A percentile compares a stretch with the other conserved stretches of the same genome.
These are phyloP conservation scores for Hetaerina titia DNA, from an alignment of 2,888 invertebrate genomes.

Conservation along the genomic window DNA sequence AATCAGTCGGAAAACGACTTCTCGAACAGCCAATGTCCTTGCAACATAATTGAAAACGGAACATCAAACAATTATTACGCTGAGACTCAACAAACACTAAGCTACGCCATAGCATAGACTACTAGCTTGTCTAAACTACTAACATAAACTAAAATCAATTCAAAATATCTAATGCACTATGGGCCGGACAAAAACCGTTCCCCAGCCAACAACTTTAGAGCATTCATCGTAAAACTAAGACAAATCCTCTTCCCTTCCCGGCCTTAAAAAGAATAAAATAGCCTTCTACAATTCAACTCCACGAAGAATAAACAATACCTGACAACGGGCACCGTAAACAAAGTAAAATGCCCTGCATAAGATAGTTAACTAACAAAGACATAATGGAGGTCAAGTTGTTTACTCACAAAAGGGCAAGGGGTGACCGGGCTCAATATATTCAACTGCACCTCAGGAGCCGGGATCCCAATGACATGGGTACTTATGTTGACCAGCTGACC, in stretches of 20 bases:
- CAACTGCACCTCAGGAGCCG: not conserved
- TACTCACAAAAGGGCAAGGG: slow-evolving; percentile 8
- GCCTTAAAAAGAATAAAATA: not conserved
- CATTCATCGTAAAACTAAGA: no score
- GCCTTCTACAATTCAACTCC: not conserved
- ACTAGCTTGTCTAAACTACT: no score
- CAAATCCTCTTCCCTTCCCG: no score
- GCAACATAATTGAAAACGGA: not conserved
- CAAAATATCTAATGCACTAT: not conserved
- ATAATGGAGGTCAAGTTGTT: not conserved
- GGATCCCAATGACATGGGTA: slow-evolving; percentile 15
- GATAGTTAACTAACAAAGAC: not conserved
- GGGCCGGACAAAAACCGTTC: no score
- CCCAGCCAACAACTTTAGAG: no score
- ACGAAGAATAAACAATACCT: not conserved
- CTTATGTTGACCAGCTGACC: slow-evolving; percentile 27
- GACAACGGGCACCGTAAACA: not conserved
- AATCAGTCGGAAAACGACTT: no score
- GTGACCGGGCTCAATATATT: not conserved
- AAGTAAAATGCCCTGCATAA: not conserved
- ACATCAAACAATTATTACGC: not conserved
- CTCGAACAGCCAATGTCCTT: not conserved
- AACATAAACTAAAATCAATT: not conserved
- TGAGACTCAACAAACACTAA: not conserved
- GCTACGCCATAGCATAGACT: no score